Percentiles rank a stretch among this genome's conserved stretches.
These are phyloP conservation scores for Carcharodon carcharias DNA, from an alignment of 2,797 vertebrate species.

Conservation along the genomic window DNA sequence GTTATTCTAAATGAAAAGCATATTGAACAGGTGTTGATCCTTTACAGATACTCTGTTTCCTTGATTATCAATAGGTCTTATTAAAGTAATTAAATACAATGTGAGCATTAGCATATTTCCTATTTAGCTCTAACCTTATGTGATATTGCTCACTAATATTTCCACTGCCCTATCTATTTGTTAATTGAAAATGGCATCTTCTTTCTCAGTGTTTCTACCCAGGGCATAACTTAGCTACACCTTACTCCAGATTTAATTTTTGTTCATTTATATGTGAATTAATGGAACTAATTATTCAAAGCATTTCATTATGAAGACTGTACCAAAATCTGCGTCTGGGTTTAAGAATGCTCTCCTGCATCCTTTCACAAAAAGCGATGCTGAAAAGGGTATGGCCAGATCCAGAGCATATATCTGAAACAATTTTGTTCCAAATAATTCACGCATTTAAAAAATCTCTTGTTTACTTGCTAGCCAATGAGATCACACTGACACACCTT, in stretches of 20 bases:
- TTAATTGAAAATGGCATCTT: slow-evolving; percentile 20
- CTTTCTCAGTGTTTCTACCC: neutral
- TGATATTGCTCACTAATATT: neutral
- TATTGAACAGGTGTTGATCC: neutral
- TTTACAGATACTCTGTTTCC: neutral
- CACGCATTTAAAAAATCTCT: neutral
- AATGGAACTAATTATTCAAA: neutral
- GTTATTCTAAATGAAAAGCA: neutral
- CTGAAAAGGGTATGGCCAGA: neutral
- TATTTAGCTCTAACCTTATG: neutral
- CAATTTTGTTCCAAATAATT: neutral
- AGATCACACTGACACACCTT: neutral
- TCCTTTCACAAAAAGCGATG: neutral
- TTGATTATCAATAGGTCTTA: neutral
- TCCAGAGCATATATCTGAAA: neutral
- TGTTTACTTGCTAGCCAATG: neutral
- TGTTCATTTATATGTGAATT: neutral
- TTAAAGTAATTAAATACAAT: neutral
- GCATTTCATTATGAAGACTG: neutral
- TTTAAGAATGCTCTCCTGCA: neutral
- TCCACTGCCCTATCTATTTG: slow-evolving; percentile 1
- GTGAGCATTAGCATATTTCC: neutral
- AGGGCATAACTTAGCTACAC: neutral
- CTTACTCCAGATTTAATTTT: neutral
- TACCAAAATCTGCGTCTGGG: neutral